Evolutionary conservation across 2,113 vertebrate species (phyloP), one percentile per base, ranked within the genome.

Genomic region (Oceanites oceanicus): DNA sequence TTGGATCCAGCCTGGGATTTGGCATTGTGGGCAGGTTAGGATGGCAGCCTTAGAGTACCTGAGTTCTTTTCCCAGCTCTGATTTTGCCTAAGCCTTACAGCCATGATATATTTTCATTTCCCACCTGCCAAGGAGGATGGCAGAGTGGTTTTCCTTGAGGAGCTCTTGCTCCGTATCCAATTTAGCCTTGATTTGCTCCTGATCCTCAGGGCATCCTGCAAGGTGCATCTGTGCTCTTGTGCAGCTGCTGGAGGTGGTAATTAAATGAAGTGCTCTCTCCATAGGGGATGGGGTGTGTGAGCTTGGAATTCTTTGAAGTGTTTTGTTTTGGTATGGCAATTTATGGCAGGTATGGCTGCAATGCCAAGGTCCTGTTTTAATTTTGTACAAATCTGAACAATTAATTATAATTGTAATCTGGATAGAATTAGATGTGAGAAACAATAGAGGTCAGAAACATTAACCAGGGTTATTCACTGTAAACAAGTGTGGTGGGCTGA

Each of bases 121-220:
- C 77, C 34, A 78, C 66, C 38, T 91, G 86, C 79, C 50, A 80
- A 62, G 58, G 59, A 92, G 32, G 61, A 86, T 70, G 83, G 40
- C 49, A 84, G 92, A 88, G 56, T 88, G 62, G 32, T 93, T 96
- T 96, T 91, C 88, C 76, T 93, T 90, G 30, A 88, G 92, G 63
- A 49, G 15, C 65, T 84, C 76, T 88, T 94, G 56, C 30, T 81
- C 61, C 78, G 30, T 74, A 71, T 86, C 83, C 68, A 87, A 65
- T 94, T 96, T 94, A 91, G 63, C 12, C 47, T 78, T 82, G 85
- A 94, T 92, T 95, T 93, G 30, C 49, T 94, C 61, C 70, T 78
- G 53, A 89, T 95, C 45, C 71, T 95, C 13, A 30, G 73, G 52
- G 66, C 45, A 56, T 76, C 58, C 76, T 92, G 26, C 47, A 79